Conservation (phyloP, 2,888 invertebrate genomes). For the Neocrepidodera transversa region DNA sequence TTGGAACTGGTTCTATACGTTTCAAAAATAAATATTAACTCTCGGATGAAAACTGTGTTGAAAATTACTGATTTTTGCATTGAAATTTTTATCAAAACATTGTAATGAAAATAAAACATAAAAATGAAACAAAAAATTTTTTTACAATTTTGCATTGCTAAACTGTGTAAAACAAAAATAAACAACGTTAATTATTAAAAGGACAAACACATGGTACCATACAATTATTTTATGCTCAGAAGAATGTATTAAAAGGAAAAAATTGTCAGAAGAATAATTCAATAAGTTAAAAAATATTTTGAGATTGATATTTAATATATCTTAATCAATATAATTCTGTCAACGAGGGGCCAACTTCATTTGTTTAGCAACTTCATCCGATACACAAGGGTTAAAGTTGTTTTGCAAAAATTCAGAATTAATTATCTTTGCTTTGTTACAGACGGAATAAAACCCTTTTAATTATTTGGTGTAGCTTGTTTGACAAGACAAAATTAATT, state of each 20-base stretch:
- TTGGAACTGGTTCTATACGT: conserved; percentile 12
- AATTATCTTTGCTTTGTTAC: conserved; percentile 18
- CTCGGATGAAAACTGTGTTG: neutral
- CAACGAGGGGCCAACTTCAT: conserved; percentile 5
- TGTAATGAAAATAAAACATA: too few species aligned
- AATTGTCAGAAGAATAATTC: too few species aligned
- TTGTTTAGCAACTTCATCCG: conserved; percentile 7
- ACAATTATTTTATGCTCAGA: too few species aligned
- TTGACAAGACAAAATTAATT: conserved; percentile 23
- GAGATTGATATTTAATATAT: neutral
- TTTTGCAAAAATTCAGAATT: conserved; percentile 18
- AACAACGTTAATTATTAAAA: too few species aligned
- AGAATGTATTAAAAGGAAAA: too few species aligned
- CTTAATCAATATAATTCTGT: conserved; percentile 6
- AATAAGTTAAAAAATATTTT: too few species aligned
- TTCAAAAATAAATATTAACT: conserved; percentile 1
- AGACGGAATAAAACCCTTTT: conserved; percentile 19
- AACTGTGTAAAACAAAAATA: too few species aligned
- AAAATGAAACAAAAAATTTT: too few species aligned
- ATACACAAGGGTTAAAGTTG: conserved; percentile 11
- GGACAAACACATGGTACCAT: too few species aligned
- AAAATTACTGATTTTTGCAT: neutral
- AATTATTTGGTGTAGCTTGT: conserved; percentile 16
- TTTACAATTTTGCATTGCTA: too few species aligned
- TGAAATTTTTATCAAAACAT: too few species aligned